A percentile compares a stretch with the other conserved stretches of the same genome.
These are phyloP conservation scores for Acinonyx jubatus DNA, from an alignment of 2,113 vertebrate genomes.

Conservation along the genomic window DNA sequence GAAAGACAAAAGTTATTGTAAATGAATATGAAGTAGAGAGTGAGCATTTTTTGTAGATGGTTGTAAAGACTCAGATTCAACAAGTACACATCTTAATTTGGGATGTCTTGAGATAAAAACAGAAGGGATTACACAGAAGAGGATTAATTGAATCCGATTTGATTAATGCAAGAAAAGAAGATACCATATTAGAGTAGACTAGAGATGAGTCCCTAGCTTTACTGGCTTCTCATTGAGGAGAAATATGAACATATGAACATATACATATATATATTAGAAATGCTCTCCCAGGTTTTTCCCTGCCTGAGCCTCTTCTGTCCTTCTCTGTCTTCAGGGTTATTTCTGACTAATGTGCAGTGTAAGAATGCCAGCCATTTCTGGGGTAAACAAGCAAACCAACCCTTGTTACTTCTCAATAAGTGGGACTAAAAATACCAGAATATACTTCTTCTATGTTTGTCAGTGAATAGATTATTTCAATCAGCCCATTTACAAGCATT, in stretches of 20 bases:
- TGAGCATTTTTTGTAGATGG: neutral
- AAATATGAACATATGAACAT: too few species aligned
- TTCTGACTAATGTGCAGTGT: neutral
- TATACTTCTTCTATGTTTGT: neutral
- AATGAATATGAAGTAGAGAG: neutral
- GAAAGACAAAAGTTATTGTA: neutral
- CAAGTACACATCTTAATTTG: neutral
- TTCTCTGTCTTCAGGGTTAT: neutral
- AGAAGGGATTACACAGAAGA: neutral
- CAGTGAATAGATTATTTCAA: slow-evolving; percentile 3
- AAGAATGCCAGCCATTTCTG: neutral
- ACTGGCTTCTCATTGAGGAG: too few species aligned
- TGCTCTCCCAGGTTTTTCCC: neutral
- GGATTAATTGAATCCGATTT: neutral
- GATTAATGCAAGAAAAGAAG: slow-evolving; percentile 34
- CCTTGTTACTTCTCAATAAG: neutral
- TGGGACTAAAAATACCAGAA: neutral
- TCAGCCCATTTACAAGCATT: neutral
- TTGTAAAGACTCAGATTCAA: neutral
- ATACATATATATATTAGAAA: neutral
- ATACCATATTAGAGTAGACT: neutral
- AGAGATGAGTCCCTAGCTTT: neutral
- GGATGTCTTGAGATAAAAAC: slow-evolving; percentile 11
- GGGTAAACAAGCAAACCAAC: neutral
- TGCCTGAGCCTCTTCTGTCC: neutral